Evolutionary conservation across 2,113 vertebrate species (phyloP).

Genomic region (Oreochromis tanganicae): DNA sequence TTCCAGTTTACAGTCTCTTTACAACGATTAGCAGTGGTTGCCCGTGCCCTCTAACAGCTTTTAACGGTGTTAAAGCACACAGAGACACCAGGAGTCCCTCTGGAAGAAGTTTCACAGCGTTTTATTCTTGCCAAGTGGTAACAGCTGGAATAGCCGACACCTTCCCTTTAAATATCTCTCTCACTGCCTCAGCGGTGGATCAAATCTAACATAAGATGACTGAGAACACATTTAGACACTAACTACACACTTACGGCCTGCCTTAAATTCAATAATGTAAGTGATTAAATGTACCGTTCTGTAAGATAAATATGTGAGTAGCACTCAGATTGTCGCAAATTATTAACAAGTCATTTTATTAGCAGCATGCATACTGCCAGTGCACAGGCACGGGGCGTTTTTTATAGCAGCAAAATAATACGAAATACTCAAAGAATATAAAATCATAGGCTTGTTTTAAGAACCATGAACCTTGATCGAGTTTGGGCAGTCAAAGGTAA

Average conservation of each 20-base stretch:
- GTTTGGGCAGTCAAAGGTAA: not conserved
- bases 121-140: conserved; percentile 8
- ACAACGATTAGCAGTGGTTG: not conserved
- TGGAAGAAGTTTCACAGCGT: conserved; percentile 14
- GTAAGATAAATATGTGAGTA: not conserved
- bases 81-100: conserved; percentile 12
- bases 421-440: not conserved
- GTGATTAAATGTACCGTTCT: not conserved
- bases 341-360: not conserved
- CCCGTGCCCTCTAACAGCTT: not conserved
- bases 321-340: not conserved
- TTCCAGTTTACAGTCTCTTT: not conserved
- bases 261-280: not conserved
- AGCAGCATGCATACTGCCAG: not conserved
- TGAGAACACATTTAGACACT: not conserved
- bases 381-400: not conserved
- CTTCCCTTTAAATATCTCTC: not conserved
- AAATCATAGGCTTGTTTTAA: not conserved
- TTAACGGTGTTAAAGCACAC: conserved; percentile 38
- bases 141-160: conserved; percentile 16
- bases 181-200: not conserved
- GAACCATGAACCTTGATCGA: not conserved
- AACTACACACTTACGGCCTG: not conserved
- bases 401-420: not conserved
- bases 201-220: not conserved